phyloP scores from a whole-genome alignment of 2,888 invertebrate genomes.

The Patella ulyssiponensis region DNA sequence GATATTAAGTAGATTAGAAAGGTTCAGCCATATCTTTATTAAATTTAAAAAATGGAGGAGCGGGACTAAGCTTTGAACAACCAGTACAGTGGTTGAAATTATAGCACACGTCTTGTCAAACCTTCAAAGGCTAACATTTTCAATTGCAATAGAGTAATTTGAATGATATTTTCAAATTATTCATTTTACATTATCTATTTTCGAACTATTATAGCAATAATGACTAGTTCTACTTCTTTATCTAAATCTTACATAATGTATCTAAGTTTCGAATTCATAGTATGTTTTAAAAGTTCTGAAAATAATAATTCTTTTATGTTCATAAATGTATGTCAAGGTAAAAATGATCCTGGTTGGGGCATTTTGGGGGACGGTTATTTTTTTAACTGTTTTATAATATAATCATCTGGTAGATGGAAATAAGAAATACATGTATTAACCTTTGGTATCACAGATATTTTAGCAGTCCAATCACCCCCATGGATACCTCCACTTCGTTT shows the following conservation, averaged over 20 bases:
- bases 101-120: no score
- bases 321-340: no score
- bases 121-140: no score
- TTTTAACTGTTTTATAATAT: constrained; percentile 5
- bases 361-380: no score
- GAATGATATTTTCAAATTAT: no score
- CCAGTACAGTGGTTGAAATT: background rate
- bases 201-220: no score
- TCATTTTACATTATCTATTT: no score
- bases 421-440: constrained; percentile 70
- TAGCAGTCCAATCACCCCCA: constrained; percentile 95
- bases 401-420: background rate
- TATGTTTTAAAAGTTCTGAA: background rate
- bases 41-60: background rate
- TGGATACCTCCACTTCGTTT: constrained; percentile 85
- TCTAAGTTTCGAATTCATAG: background rate
- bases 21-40: background rate
- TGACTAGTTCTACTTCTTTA: no score
- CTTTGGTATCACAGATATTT: constrained; percentile 79
- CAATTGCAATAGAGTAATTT: no score
- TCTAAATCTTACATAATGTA: no score
- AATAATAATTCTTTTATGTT: background rate
- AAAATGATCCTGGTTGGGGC: no score
- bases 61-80: background rate
- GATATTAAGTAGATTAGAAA: no score